Percentiles rank a stretch among this genome's conserved stretches.
phyloP scores from a whole-genome alignment of 2,113 vertebrate genomes.

The Lasiurus cinereus region DNA sequence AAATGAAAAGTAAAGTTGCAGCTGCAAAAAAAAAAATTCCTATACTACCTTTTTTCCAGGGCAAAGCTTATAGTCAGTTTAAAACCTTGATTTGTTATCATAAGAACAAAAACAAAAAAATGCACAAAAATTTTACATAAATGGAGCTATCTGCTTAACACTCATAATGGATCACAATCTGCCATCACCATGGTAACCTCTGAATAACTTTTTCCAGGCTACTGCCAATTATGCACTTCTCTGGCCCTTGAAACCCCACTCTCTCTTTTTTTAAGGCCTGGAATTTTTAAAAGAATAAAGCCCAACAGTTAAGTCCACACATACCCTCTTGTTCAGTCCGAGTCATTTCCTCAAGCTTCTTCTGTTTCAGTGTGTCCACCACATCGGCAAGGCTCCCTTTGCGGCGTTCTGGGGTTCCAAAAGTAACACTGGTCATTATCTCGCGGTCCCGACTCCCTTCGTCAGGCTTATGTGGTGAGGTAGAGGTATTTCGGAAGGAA shows the following conservation, averaged over 20 bases:
- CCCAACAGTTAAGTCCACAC: slow-evolving; percentile 71
- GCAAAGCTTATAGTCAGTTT: slow-evolving; percentile 51
- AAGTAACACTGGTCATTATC: slow-evolving; percentile 96
- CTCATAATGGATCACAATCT: slow-evolving; percentile 82
- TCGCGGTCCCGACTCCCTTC: slow-evolving; percentile 98
- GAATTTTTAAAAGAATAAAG: slow-evolving; percentile 62
- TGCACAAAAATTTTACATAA: slow-evolving; percentile 78
- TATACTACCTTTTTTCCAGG: slow-evolving; percentile 80
- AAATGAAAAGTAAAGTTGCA: slow-evolving; percentile 39
- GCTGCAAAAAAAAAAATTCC: slow-evolving; percentile 45
- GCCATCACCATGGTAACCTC: slow-evolving; percentile 82
- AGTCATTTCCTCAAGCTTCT: slow-evolving; percentile 99
- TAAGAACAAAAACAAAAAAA: slow-evolving; percentile 71
- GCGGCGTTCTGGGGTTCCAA: slow-evolving; percentile 98
- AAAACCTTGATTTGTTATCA: slow-evolving; percentile 78
- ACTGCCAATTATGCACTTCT: slow-evolving; percentile 82
- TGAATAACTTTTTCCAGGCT: slow-evolving; percentile 81
- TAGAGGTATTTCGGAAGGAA: slow-evolving; percentile 99
- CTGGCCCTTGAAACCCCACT: slow-evolving; percentile 73
- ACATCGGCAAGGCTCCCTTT: slow-evolving; percentile 99
- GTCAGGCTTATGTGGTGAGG: slow-evolving; percentile 99
- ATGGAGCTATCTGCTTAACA: slow-evolving; percentile 79
- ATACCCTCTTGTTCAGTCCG: slow-evolving; percentile 99
- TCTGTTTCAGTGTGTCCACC: slow-evolving; percentile 99
- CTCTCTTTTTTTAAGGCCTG: slow-evolving; percentile 61